Conservation (phyloP, 1,140 invertebrate species). For the Pteromalus puparum region DNA sequence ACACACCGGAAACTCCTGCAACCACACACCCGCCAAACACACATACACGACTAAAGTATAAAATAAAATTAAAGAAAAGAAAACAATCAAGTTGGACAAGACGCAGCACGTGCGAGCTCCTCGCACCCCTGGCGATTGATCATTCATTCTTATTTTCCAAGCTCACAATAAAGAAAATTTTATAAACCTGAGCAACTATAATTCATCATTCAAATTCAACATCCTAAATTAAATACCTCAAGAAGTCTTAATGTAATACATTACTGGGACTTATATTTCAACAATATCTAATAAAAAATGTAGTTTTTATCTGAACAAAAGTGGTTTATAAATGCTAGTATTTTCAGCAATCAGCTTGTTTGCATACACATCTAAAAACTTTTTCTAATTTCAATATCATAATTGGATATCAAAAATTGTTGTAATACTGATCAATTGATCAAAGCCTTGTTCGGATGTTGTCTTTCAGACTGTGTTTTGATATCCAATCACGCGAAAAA, state of each 20-base stretch:
- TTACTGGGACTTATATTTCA: background rate
- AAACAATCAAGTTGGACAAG: constrained; percentile 42
- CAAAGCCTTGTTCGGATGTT: too few species aligned
- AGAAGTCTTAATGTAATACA: background rate
- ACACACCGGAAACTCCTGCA: constrained; percentile 52
- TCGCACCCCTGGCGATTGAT: constrained; percentile 34
- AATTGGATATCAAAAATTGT: background rate
- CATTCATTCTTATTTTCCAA: background rate
- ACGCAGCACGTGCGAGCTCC: constrained; percentile 35
- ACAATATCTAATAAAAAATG: constrained; percentile 49
- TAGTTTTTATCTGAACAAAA: background rate
- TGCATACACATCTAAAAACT: background rate
- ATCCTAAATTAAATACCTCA: background rate
- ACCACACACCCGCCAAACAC: constrained; percentile 44
- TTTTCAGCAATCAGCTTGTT: too few species aligned
- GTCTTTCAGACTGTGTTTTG: background rate
- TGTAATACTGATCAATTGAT: too few species aligned
- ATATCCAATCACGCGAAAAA: background rate
- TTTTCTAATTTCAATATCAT: background rate
- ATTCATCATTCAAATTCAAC: background rate
- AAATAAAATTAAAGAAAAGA: constrained; percentile 13
- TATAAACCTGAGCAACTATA: background rate
- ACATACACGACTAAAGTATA: constrained; percentile 40
- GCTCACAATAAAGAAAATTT: constrained; percentile 10
- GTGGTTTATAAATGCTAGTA: too few species aligned